phyloP scores from a whole-genome alignment of 2,797 vertebrate species.

The Tragelaphus eurycerus region DNA sequence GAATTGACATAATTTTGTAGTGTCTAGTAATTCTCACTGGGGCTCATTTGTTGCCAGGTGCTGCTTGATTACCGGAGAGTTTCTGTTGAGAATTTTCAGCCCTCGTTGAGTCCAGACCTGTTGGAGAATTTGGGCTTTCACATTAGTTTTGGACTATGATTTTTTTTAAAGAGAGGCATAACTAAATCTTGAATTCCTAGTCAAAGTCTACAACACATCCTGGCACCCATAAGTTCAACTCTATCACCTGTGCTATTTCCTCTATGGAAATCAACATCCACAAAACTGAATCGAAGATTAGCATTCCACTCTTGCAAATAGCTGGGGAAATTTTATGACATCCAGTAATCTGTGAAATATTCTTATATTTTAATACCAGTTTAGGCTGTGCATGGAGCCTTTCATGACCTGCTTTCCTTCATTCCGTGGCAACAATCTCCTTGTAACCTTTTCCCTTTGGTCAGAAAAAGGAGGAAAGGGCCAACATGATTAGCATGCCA shows the following conservation, averaged over 20 bases:
- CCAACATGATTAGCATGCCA: neutral
- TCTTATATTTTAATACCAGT: neutral
- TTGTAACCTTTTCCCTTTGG: neutral
- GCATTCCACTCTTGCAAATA: neutral
- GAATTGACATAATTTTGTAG: neutral
- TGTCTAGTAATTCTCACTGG: neutral
- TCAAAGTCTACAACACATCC: neutral
- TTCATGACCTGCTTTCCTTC: conserved; percentile 5
- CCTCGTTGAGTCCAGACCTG: neutral
- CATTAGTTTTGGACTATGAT: neutral
- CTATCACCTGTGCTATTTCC: neutral
- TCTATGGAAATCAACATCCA: conserved; percentile 9
- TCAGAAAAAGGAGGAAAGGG: neutral
- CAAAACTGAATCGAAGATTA: neutral
- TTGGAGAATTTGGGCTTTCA: neutral
- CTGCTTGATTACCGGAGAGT: neutral
- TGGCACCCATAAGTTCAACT: neutral
- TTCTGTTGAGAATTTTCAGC: neutral
- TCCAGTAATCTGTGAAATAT: neutral
- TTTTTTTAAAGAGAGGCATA: neutral
- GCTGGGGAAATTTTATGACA: neutral
- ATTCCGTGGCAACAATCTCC: neutral
- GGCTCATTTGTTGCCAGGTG: neutral
- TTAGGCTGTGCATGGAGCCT: neutral
- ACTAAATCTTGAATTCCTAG: conserved; percentile 15